Evolutionary conservation across 2,113 vertebrate species (phyloP), one percentile per base, ranked within the genome.

Genomic region (Camarhynchus parvulus): DNA sequence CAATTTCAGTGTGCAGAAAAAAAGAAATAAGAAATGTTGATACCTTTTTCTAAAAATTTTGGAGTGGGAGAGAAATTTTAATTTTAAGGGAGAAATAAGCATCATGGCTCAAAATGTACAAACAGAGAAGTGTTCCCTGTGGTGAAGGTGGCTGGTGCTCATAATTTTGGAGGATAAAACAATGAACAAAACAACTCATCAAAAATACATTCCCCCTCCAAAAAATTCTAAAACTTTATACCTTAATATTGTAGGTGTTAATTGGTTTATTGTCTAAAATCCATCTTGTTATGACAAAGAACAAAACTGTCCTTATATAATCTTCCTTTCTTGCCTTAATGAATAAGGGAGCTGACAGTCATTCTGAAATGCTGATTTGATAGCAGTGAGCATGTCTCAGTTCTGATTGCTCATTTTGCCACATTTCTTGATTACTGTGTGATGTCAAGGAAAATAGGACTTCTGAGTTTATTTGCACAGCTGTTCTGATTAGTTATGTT

Each of bases 401-500:
- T 68, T 72, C 37, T 68, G 62, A 75, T 47, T 44, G 61, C 80
- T 89, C 33, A 1, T 67, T 93, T 89, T 89, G 61, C 39, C 18
- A 23, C 28, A 8, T 90, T 77, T 64, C 61, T 78, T 75, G 46
- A 68, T 93, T 89, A 52, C 24, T 70, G 10, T 42, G 12, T 53
- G 41, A 67, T 87, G 35, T 87, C 80, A 89, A 84, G n/a, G n/a
- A 55, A 86, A 90, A 75, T 13, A 74, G 31, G 21, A 67, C 44
- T 81, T 93, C 30, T 31, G 83, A 63, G 80, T 67, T 93, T 77
- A 90, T 92, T 92, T 86, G 83, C 76, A 93, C 91, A 94, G 92
- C 75, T 93, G 64, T 56, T 86, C 50, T 88, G 47, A 74, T 92
- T 88, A 79, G 37, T 80, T 96, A 81, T 55, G 47, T 83, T 90